Base-by-base conservation (phyloP, 2,797 vertebrate species). In the Tenualosa thibaudeaui region DNA sequence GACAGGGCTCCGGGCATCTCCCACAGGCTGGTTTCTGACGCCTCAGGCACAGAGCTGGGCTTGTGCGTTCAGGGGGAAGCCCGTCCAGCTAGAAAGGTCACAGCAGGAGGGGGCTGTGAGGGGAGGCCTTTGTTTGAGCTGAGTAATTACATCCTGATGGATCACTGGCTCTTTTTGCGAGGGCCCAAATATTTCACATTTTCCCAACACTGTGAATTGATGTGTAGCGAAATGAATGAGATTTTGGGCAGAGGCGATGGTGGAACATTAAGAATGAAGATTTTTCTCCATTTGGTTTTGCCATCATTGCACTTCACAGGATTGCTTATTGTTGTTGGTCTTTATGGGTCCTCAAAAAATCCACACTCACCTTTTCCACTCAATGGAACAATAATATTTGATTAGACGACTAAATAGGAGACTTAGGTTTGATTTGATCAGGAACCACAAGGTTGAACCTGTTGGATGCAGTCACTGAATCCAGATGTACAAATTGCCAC, bases 71-170 rank as follows among this genome's bases (percentile, higher is more conserved):
- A 81, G 40, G 71, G 37, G 75, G 56, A 75, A 9, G 43, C 81
- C 84, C 60, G 58, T 65, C 60, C 19, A 83, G 37, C 53, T 40
- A 65, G 68, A 83, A 87, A 82, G 85, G 85, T 86, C 81, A 85
- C 54, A 17, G 54, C 60, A 85, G 78, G 81, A 83, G 50, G 81
- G 85, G 78, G 49, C 56, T 31, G 37, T 82, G 65, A 78, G 82
- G 53, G 81, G 43, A 40, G 43, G 49, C 81, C 83, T 86, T 86
- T 84, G 68, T 87, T 65, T 31, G 75, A 43, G 54, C 82, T 17
- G 82, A 78, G 81, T 85, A 83, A 83, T 71, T 87, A 81, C 46
- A 58, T 83, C 43, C 19, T 85, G 84, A 88, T 84, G 84, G 84
- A 86, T 87, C 53, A 84, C 54, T 17, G 83, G 75, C 78, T 68